Percentiles rank a stretch among this genome's conserved stretches.
These are phyloP conservation scores for Parambassis ranga DNA, from an alignment of 2,797 vertebrate genomes.

Conservation along the genomic window DNA sequence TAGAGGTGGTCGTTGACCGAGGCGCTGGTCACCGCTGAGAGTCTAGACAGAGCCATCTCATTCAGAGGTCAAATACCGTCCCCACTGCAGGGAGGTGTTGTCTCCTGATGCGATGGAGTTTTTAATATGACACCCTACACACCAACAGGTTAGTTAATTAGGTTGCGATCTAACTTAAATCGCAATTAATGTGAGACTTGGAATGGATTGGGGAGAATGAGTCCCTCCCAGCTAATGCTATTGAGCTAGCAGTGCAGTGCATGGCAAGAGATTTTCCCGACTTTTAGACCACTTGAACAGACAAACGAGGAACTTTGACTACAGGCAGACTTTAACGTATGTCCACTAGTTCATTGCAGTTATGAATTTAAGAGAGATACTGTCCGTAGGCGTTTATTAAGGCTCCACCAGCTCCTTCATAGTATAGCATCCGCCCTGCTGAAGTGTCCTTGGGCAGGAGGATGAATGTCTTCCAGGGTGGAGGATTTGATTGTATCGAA, in stretches of 20 bases:
- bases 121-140: not conserved
- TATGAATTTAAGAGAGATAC: no score
- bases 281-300: not conserved
- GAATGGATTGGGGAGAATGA: constrained; percentile 2
- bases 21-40: constrained; percentile 39
- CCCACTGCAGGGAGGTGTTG: not conserved
- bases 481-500: not conserved
- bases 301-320: no score
- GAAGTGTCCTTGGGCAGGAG: constrained; percentile 61
- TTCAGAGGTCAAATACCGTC: constrained; percentile 10
- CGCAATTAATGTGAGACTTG: not conserved
- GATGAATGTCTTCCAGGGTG: constrained; percentile 8
- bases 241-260: constrained; percentile 35
- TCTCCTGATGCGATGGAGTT: fast-evolving
- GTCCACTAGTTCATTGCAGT: not conserved
- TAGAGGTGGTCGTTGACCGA: constrained; percentile 41
- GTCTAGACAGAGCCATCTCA: not conserved
- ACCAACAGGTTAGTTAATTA: constrained; percentile 28
- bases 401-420: constrained; percentile 4
- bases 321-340: not conserved
- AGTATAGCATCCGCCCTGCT: constrained; percentile 40
- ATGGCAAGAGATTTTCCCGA: not conserved
- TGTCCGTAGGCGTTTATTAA: no score
- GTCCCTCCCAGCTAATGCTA: constrained; percentile 44
- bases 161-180: not conserved